These are phyloP conservation scores for Neolamprologus modestus DNA, from an alignment of 2,113 vertebrate genomes.

Conservation along the genomic window DNA sequence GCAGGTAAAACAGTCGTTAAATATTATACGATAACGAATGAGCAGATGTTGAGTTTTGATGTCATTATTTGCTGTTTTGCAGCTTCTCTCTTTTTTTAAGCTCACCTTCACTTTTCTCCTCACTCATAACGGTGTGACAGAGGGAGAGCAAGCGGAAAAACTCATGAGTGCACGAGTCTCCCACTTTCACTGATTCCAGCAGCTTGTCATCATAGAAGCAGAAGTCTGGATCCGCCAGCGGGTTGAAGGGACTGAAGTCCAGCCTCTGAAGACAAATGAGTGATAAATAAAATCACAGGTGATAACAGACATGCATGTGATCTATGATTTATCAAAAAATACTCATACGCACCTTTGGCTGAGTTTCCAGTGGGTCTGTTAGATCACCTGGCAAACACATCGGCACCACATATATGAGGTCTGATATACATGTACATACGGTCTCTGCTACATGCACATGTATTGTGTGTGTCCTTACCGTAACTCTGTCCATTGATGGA, in stretches of 20 bases:
- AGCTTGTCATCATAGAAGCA: conserved; percentile 83
- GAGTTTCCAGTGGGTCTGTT: conserved; percentile 71
- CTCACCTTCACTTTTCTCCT: conserved; percentile 84
- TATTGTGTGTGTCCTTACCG: conserved; percentile 50
- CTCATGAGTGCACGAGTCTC: conserved; percentile 76
- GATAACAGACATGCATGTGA: not conserved
- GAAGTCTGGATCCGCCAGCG: conserved; percentile 79
- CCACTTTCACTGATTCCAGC: conserved; percentile 80
- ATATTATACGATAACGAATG: not conserved
- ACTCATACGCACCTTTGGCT: conserved; percentile 69
- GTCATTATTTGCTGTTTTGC: not conserved
- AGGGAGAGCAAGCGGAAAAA: conserved; percentile 90
- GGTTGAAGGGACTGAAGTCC: conserved; percentile 85
- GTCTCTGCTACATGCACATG: not conserved
- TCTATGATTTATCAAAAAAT: not conserved
- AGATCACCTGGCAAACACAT: conserved; percentile 73
- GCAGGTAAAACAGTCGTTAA: not conserved
- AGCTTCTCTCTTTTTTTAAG: not conserved
- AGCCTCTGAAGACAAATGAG: conserved; percentile 61
- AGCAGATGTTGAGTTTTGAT: not conserved
- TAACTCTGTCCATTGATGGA: conserved; percentile 83
- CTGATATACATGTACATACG: not conserved
- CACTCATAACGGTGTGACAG: conserved; percentile 91
- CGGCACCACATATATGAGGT: not conserved
- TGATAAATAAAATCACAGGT: not conserved